These are phyloP conservation scores for Drosophila setosimentum DNA, from an alignment of 2,888 invertebrate genomes.

Conservation along the genomic window DNA sequence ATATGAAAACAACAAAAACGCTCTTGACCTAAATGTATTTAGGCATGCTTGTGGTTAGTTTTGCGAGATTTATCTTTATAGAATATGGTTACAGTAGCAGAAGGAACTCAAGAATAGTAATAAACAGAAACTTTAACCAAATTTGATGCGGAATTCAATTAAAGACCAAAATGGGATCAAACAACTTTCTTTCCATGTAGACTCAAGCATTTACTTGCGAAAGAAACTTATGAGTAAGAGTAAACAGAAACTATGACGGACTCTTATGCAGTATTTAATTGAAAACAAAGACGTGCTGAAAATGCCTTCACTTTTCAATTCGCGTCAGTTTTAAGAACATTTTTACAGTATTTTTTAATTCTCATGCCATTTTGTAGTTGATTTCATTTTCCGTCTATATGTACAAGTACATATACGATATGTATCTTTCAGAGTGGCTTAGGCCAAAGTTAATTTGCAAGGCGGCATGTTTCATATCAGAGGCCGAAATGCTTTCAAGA, in stretches of 20 bases:
- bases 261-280: neutral
- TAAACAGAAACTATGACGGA: too few species aligned
- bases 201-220: neutral
- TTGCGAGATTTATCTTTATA: neutral
- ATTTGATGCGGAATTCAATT: neutral
- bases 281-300: neutral
- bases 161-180: neutral
- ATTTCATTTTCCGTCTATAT: conserved; percentile 29
- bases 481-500: conserved; percentile 71
- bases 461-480: conserved; percentile 76
- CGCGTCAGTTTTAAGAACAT: neutral
- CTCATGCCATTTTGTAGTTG: conserved; percentile 12
- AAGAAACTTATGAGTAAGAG: neutral
- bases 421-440: conserved; percentile 65
- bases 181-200: neutral
- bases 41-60: neutral
- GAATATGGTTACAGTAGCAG: neutral
- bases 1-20: conserved; percentile 16
- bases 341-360: conserved; percentile 16
- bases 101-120: neutral
- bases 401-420: conserved; percentile 33
- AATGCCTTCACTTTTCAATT: neutral
- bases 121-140: neutral
- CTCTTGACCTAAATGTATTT: neutral
- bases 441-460: conserved; percentile 77